These are phyloP conservation scores for Cataglyphis livida DNA, from an alignment of 2,888 invertebrate genomes.

Conservation along the genomic window DNA sequence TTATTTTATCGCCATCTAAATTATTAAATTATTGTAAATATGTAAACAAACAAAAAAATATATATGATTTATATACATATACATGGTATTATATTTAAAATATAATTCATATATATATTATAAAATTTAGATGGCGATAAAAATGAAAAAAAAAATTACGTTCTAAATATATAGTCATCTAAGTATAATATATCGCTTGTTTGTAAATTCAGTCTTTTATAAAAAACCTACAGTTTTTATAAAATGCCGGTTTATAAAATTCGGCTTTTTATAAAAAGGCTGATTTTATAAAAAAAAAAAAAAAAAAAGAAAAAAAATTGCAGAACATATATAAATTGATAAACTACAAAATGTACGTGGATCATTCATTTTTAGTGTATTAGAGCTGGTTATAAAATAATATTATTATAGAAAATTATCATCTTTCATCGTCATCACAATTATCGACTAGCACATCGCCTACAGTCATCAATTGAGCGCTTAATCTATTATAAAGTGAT, in stretches of 20 bases:
- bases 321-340: not conserved
- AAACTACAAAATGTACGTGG: not conserved
- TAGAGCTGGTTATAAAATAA: conserved; percentile 18
- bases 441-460: not conserved
- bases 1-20: not conserved
- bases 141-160: not conserved
- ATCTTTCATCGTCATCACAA: conserved; percentile 13
- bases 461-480: not conserved
- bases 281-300: not conserved
- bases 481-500: conserved; percentile 24
- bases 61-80: too few relatives aligned
- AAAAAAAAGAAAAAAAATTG: not conserved
- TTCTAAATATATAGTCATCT: not conserved
- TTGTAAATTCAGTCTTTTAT: not conserved
- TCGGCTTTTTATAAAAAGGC: not conserved
- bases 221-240: not conserved
- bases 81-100: too few relatives aligned
- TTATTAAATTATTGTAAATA: not conserved
- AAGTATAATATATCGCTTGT: not conserved
- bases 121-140: not conserved
- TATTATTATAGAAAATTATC: not conserved
- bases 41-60: too few relatives aligned
- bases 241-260: not conserved
- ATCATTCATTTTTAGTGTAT: too few relatives aligned
- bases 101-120: not conserved